Base-by-base conservation (phyloP, 2,797 vertebrate genomes). In the Ispidina picta region DNA sequence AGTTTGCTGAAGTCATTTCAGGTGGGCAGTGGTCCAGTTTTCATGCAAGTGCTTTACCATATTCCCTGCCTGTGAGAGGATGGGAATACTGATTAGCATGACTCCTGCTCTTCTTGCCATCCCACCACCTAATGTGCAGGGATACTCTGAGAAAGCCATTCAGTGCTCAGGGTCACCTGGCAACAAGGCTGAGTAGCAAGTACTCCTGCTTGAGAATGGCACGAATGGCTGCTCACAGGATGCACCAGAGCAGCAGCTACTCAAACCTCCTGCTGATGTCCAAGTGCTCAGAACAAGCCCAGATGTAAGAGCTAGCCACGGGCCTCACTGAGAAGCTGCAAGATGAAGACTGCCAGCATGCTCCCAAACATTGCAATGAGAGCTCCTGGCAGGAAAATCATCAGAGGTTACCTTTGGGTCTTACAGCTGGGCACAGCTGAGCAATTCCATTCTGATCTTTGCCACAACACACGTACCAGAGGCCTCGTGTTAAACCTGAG, bases 331-430 rank as follows among this genome's bases (percentile, higher is more conserved):
- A 12, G 44, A 71, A 83, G 44, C 12, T 71, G 41, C 23, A 86
- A 55, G 48, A 78, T 25, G 33, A 83, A 88, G 37, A 73, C 14
- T 49, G 18, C 51, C 60, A 73, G 63, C 28, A 25, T 46, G 21
- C 82, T 88, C 52, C 82, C 33, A 79, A 81, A 78, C n/a, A 54
- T 3, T 46, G 56, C 55, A 83, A 83, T 59, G 76, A 95, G 93
- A 94, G 52, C 49, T 72, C 5, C 10, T 17, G 33, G 3, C 39
- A 66, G 19, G 5, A 89, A 95, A 70, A 69, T 44, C 20, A 90
- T 31, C 89, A 93, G 70, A 55, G 29, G 43, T 15, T 80, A 80
- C 58, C 16, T 72, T 83, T 46, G 21, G 15, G 16, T 49, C 59
- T 55, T 78, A 41, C 39, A 90, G 23, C 65, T 55, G 15, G n/a